Evolutionary conservation across 1,140 invertebrate species (phyloP).

Genomic region (Colletes gigas): DNA sequence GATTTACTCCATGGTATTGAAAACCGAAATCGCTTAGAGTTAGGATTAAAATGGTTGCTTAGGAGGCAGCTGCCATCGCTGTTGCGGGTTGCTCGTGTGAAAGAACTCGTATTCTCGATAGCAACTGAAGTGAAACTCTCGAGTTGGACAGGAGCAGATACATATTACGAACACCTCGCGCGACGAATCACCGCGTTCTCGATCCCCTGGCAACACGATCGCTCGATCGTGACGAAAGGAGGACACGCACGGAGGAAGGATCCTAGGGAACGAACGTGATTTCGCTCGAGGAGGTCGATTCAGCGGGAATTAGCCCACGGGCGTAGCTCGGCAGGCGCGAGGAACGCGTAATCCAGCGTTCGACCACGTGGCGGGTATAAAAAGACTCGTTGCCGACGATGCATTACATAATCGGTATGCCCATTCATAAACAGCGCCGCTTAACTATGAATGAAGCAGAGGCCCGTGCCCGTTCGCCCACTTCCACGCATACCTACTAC

Average conservation of each 20-base stretch:
- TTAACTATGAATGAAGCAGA: constrained; percentile 73
- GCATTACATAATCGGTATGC: constrained; percentile 72
- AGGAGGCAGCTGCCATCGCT: too few relatives aligned
- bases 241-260: background rate
- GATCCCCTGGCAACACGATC: background rate
- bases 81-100: too few relatives aligned
- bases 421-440: constrained; percentile 71
- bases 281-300: background rate
- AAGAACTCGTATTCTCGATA: too few relatives aligned
- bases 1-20: too few relatives aligned
- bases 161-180: too few relatives aligned
- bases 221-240: background rate
- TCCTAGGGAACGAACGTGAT: background rate
- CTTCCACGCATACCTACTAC: constrained; percentile 27
- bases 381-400: constrained; percentile 66
- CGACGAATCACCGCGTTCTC: too few relatives aligned
- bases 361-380: constrained; percentile 64
- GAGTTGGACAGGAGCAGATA: too few relatives aligned
- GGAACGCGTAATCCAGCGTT: constrained; percentile 48
- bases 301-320: constrained; percentile 6
- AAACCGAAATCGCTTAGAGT: too few relatives aligned
- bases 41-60: too few relatives aligned
- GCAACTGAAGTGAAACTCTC: too few relatives aligned
- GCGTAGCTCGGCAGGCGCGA: constrained; percentile 36
- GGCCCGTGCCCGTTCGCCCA: constrained; percentile 56